Percentiles rank a stretch among this genome's conserved stretches.
These are phyloP conservation scores for Drepana falcataria DNA, from an alignment of 2,888 invertebrate species.

Conservation along the genomic window DNA sequence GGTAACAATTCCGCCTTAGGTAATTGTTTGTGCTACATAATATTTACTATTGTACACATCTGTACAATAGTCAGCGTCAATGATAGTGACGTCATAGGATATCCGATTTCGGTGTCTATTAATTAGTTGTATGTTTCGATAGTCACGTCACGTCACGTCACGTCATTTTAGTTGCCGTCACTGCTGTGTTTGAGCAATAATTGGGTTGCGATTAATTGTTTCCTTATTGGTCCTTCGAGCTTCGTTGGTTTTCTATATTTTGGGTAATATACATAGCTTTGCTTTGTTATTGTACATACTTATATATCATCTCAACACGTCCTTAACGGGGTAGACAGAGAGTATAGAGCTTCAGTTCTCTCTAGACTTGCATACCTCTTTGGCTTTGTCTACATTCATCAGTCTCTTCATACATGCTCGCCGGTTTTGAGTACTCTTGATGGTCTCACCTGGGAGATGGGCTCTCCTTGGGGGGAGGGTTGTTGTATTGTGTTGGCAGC, in stretches of 20 bases:
- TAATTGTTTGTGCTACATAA: background rate
- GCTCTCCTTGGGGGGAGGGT: no score
- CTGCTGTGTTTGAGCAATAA: background rate
- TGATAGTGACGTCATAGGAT: background rate
- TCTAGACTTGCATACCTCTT: no score
- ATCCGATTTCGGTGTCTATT: background rate
- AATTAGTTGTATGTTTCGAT: background rate
- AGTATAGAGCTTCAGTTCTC: no score
- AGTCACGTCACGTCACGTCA: background rate
- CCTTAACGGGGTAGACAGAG: no score
- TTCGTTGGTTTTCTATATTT: background rate
- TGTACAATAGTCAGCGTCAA: background rate
- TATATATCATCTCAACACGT: no score
- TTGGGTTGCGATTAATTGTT: background rate
- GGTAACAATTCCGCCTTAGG: background rate
- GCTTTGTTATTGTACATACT: no score
- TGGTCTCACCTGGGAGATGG: no score
- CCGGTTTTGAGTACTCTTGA: no score
- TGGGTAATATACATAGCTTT: background rate
- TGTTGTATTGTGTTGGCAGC: no score
- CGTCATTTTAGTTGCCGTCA: background rate
- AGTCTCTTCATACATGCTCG: no score
- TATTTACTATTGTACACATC: background rate
- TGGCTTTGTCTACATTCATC: no score
- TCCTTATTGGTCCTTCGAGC: constrained; percentile 2